Evolutionary conservation across 1,140 invertebrate species (phyloP), one percentile per base, ranked within the genome.

Genomic region (Oscheius sp.): DNA sequence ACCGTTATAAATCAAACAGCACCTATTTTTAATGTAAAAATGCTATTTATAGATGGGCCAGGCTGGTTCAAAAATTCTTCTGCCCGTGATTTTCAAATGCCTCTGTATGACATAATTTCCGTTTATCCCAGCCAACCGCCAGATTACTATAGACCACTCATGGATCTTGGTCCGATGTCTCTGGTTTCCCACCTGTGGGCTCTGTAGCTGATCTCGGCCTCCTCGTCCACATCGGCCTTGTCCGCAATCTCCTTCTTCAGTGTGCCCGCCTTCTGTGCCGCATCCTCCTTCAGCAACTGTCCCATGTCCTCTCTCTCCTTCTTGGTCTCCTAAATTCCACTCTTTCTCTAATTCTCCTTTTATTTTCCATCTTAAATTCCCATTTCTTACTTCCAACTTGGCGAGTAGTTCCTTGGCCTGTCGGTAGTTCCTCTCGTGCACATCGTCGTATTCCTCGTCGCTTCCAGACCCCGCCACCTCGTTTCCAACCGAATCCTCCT

Each of bases 361-460:
- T 26, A 42, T 42, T n/a, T 42, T 10, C 38, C 38, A 10, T 42
- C 10, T 42, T 42, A 42, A 42, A 10, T 42, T n/a, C n/a, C 10
- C 10, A 42, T 4, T 42, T 42, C 32, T 42, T n/a, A 46, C 63
- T 36, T 68, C 32, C 18, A 71, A 15, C 26, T 71, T 71, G n/a
- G 58, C 69, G 2, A 71, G 42, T 15, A 71, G 69, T 20, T 71
- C 59, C 31, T 71, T 71, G 10, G 69, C 69, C 29, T 71, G 52
- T 20, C 62, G 36, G 58, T 71, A 71, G 28, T 65, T 65, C 38
- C 52, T 62, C 20, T 71, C 69, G 36, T 71, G 69, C 23, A 35
- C 42, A 52, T 71, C 69, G 20, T 71, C 69, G 26, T 71, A 71
- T 49, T 71, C 69, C 13, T 34, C 69, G 28, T 71, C 69, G 31